These are phyloP conservation scores for Pavo muticus DNA, from an alignment of 2,113 vertebrate species.

Conservation along the genomic window DNA sequence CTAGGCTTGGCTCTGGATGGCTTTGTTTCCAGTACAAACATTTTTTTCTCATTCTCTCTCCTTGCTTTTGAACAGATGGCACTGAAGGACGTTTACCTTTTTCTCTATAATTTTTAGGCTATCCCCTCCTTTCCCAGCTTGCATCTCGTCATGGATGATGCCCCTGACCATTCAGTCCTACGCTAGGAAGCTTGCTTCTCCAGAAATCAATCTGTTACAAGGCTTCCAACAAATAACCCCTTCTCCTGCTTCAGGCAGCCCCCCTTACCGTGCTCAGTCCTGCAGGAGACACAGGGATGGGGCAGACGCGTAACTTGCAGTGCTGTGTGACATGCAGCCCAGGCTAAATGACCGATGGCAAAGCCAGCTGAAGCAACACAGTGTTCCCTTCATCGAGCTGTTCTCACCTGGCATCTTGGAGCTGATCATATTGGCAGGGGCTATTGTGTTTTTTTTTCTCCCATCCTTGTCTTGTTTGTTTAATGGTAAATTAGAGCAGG, in stretches of 20 bases:
- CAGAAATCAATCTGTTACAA: not conserved
- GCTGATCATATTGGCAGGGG: constrained; percentile 42
- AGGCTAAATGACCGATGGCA: not conserved
- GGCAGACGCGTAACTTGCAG: not conserved
- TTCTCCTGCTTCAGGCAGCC: not conserved
- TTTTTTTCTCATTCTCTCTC: no score
- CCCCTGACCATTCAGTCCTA: not conserved
- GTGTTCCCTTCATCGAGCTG: not conserved
- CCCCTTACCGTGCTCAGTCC: not conserved
- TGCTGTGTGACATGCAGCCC: not conserved
- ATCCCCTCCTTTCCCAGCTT: not conserved
- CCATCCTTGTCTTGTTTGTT: constrained; percentile 44
- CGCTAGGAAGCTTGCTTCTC: not conserved
- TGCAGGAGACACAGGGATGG: accelerated
- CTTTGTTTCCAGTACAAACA: not conserved
- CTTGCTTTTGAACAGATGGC: not conserved
- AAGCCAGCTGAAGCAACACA: not conserved
- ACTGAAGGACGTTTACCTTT: not conserved
- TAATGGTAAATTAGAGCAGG: constrained; percentile 61
- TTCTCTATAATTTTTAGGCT: not conserved
- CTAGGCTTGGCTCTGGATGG: not conserved
- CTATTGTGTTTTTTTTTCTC: constrained; percentile 43
- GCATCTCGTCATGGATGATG: accelerated
- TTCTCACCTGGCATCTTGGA: constrained; percentile 19
- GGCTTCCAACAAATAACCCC: not conserved